Percentiles rank a stretch among this genome's conserved stretches.
These are phyloP conservation scores for Hemiscyllium ocellatum DNA, from an alignment of 2,113 vertebrate genomes.

Conservation along the genomic window DNA sequence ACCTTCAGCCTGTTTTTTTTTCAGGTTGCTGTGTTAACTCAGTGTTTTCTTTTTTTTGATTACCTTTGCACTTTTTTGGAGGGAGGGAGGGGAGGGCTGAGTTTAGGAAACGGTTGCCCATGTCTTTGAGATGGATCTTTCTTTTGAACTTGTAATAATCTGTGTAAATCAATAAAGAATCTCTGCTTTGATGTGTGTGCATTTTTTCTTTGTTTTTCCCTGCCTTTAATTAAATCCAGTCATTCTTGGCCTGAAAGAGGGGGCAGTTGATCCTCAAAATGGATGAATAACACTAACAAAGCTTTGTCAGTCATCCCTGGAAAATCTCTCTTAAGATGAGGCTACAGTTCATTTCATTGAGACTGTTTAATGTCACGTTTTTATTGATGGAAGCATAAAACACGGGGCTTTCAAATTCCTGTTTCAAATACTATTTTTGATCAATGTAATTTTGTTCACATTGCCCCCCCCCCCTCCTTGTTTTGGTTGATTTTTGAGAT, in stretches of 20 bases:
- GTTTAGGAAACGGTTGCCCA: background rate
- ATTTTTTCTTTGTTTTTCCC: background rate
- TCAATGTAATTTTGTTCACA: background rate
- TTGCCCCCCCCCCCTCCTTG: too few relatives aligned
- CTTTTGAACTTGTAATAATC: slow-evolving; percentile 27
- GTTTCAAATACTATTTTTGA: background rate
- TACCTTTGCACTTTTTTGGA: slow-evolving; percentile 4
- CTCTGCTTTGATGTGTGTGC: background rate
- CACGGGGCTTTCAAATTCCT: background rate
- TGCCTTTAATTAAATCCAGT: background rate
- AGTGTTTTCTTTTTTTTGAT: background rate
- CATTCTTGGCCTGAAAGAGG: background rate
- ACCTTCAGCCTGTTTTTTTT: background rate
- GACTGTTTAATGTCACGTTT: background rate
- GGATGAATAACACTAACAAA: too few relatives aligned
- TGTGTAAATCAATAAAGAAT: slow-evolving; percentile 12
- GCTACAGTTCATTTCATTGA: background rate
- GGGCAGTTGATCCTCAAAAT: background rate
- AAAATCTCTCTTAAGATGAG: background rate
- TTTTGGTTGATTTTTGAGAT: background rate
- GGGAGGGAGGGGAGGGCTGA: background rate
- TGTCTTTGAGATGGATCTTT: slow-evolving; percentile 15
- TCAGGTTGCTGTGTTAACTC: slow-evolving; percentile 15
- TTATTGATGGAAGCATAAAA: background rate
- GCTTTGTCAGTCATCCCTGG: background rate